Evolutionary conservation across 2,797 vertebrate species (phyloP).

Genomic region (Enteromius argenteus): DNA sequence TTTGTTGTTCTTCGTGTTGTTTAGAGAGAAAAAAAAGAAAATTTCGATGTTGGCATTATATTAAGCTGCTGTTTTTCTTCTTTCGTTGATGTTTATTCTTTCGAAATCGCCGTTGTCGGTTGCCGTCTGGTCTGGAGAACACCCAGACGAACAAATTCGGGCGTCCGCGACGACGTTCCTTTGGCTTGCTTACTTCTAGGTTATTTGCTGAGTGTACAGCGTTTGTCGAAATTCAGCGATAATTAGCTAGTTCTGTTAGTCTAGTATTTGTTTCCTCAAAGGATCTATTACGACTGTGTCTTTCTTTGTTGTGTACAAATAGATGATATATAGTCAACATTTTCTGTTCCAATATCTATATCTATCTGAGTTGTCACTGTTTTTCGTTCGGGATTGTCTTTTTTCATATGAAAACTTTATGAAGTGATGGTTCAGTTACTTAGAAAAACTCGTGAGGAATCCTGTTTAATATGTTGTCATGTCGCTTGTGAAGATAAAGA

Average conservation of each 20-base stretch:
- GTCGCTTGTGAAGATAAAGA: constrained; percentile 94
- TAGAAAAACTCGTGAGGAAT: constrained; percentile 99
- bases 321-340: constrained; percentile 99
- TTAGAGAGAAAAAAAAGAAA: constrained; percentile 83
- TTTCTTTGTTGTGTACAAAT: constrained; percentile 99
- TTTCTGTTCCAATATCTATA: constrained; percentile 98
- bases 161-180: constrained; percentile 79
- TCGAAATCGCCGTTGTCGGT: constrained; percentile 71
- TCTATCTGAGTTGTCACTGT: constrained; percentile 99
- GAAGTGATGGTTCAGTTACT: constrained; percentile 99
- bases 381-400: constrained; percentile 99
- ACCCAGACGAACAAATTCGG: constrained; percentile 74
- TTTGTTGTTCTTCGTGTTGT: constrained; percentile 97
- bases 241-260: constrained; percentile 99
- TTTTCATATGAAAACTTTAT: constrained; percentile 99
- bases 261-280: constrained; percentile 99
- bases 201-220: constrained; percentile 98
- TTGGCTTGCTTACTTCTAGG: constrained; percentile 87
- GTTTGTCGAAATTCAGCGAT: constrained; percentile 99
- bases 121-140: constrained; percentile 74
- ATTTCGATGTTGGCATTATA: constrained; percentile 87
- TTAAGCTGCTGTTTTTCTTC: constrained; percentile 83
- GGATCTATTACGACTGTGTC: constrained; percentile 98
- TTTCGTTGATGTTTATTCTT: constrained; percentile 79
- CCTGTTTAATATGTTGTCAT: constrained; percentile 99